A percentile compares a stretch with the other conserved stretches of the same genome.
These are phyloP conservation scores for Thalassophryne amazonica DNA, from an alignment of 2,797 vertebrate species.

Conservation along the genomic window DNA sequence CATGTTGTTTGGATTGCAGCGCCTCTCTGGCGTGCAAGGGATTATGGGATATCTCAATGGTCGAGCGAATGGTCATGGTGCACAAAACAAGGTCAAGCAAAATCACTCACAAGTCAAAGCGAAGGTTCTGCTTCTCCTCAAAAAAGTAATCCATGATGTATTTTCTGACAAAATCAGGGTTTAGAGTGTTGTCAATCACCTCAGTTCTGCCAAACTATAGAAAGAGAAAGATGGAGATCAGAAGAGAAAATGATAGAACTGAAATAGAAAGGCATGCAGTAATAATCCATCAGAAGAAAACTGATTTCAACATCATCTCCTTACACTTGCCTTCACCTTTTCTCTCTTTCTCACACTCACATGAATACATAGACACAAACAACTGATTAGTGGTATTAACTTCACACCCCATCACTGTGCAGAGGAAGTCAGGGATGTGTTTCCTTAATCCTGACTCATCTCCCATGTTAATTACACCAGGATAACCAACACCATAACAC, in stretches of 20 bases:
- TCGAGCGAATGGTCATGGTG: no score
- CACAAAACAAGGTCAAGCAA: background rate
- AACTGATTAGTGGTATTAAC: slow-evolving; percentile 38
- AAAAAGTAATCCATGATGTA: slow-evolving; percentile 96
- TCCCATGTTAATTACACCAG: slow-evolving; percentile 57
- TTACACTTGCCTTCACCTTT: background rate
- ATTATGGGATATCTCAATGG: no score
- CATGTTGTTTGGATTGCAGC: no score
- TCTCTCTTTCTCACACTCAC: background rate
- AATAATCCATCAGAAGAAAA: slow-evolving; percentile 10
- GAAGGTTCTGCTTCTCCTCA: slow-evolving; percentile 95
- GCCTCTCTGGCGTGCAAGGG: no score
- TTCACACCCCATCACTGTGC: slow-evolving; percentile 27
- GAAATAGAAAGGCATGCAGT: slow-evolving; percentile 8
- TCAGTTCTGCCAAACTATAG: slow-evolving; percentile 91
- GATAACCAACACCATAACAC: slow-evolving; percentile 36
- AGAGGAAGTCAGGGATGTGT: slow-evolving; percentile 28
- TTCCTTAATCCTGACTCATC: slow-evolving; percentile 40
- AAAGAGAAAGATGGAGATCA: slow-evolving; percentile 12
- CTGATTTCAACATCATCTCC: background rate
- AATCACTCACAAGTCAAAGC: slow-evolving; percentile 92
- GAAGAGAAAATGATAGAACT: slow-evolving; percentile 1
- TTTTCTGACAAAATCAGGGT: slow-evolving; percentile 94
- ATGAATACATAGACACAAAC: slow-evolving; percentile 1
- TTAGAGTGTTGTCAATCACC: slow-evolving; percentile 94